Percentiles rank a stretch among this genome's conserved stretches.
These are phyloP conservation scores for Creontiades dilutus DNA, from an alignment of 2,888 invertebrate species.

Conservation along the genomic window DNA sequence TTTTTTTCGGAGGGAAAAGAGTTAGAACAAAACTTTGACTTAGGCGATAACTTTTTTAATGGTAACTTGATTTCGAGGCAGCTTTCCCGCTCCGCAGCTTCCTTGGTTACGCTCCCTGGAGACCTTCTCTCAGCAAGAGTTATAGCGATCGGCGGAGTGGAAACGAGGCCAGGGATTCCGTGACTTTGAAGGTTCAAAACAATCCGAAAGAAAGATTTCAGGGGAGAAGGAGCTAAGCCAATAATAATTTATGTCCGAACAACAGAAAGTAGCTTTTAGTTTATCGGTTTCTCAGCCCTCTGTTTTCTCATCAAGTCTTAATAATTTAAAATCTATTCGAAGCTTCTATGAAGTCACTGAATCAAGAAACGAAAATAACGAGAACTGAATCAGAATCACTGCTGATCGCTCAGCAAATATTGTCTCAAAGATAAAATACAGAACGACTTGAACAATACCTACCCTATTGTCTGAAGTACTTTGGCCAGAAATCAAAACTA, in stretches of 20 bases:
- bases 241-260: background rate
- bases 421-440: too few species aligned
- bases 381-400: too few species aligned
- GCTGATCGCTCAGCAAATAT: too few species aligned
- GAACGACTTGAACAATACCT: too few species aligned
- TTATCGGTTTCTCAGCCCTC: background rate
- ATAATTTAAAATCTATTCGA: too few species aligned
- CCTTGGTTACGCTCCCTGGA: background rate
- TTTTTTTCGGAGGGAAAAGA: background rate
- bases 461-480: too few species aligned
- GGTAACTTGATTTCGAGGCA: constrained; percentile 27
- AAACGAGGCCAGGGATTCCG: background rate
- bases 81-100: background rate
- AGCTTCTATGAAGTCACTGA: too few species aligned
- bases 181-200: constrained; percentile 7
- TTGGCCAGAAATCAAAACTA: too few species aligned
- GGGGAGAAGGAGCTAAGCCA: background rate
- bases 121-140: background rate
- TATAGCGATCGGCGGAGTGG: background rate
- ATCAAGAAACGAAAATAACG: too few species aligned
- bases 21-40: constrained; percentile 15
- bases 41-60: constrained; percentile 7
- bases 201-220: background rate
- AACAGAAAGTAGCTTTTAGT: background rate
- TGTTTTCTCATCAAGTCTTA: too few species aligned